Evolutionary conservation across 2,888 invertebrate species (phyloP).

Genomic region (Crossocerus cetratus): DNA sequence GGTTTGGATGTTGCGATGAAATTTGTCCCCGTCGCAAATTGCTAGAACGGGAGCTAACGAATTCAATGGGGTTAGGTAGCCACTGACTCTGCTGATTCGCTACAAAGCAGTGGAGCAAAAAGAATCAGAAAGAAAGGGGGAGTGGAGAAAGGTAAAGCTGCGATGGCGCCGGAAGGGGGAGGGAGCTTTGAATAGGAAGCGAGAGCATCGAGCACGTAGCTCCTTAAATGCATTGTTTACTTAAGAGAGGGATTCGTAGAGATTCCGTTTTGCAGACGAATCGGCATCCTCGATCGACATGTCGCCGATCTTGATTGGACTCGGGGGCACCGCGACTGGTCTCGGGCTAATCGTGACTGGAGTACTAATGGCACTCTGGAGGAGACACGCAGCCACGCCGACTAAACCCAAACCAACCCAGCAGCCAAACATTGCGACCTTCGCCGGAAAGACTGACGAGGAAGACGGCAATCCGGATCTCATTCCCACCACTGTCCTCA

Average conservation of each 20-base stretch:
- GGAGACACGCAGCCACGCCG: slow-evolving; percentile 71
- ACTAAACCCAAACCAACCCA: slow-evolving; percentile 66
- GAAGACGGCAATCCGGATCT: slow-evolving; percentile 76
- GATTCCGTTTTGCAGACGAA: slow-evolving; percentile 64
- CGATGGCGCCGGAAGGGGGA: neutral
- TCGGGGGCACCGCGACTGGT: slow-evolving; percentile 74
- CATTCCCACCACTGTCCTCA: slow-evolving; percentile 73
- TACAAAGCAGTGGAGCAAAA: too few species aligned
- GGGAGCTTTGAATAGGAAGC: neutral
- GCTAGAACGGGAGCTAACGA: too few species aligned
- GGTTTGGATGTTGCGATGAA: too few species aligned
- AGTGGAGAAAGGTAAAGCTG: too few species aligned
- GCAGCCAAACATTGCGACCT: slow-evolving; percentile 68
- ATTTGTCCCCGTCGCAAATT: too few species aligned
- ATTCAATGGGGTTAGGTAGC: too few species aligned
- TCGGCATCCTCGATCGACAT: slow-evolving; percentile 73
- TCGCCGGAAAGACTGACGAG: slow-evolving; percentile 68
- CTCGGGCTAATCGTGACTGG: slow-evolving; percentile 75
- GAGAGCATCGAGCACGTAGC: neutral
- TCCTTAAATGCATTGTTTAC: slow-evolving; percentile 31
- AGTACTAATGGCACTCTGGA: slow-evolving; percentile 74
- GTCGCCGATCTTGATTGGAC: slow-evolving; percentile 74
- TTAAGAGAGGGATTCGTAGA: slow-evolving; percentile 15
- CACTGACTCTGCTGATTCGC: too few species aligned
- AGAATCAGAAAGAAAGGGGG: too few species aligned